phyloP scores from a whole-genome alignment of 2,113 vertebrate genomes.

The Nothoprocta perdicaria region DNA sequence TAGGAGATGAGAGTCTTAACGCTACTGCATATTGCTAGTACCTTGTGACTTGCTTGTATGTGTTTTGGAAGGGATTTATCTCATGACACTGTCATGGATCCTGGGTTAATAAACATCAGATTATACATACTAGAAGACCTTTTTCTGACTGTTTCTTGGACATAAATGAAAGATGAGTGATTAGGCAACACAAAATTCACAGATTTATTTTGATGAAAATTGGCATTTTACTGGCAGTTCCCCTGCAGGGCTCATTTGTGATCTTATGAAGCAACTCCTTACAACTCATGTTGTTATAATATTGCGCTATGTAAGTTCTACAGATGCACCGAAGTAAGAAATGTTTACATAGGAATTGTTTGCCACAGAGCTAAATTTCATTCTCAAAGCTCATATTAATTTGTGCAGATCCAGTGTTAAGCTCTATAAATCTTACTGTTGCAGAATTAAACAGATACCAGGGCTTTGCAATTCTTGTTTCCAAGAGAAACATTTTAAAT shows the following conservation, averaged over 20 bases:
- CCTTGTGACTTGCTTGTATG: not conserved
- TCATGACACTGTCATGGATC: accelerated
- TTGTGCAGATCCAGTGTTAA: accelerated
- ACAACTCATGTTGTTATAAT: accelerated
- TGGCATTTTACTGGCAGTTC: not conserved
- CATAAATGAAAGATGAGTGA: accelerated
- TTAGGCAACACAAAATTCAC: accelerated
- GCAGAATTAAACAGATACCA: not conserved
- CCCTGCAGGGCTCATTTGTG: not conserved
- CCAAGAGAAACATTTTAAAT: not conserved
- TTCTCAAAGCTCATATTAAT: accelerated
- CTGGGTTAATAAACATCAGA: not conserved
- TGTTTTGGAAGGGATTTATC: not conserved
- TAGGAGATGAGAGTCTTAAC: not conserved
- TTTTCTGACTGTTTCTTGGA: not conserved
- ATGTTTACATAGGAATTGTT: accelerated
- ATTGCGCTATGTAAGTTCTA: accelerated
- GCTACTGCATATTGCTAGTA: accelerated
- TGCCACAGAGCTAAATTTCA: not conserved
- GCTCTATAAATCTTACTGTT: not conserved
- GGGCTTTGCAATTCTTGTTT: not conserved
- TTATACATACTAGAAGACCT: not conserved
- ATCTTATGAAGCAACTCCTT: not conserved
- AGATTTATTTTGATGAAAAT: not conserved
- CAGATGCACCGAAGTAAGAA: not conserved